Conservation (phyloP, 2,113 vertebrate genomes). For the Oxygymnocypris stewartii region DNA sequence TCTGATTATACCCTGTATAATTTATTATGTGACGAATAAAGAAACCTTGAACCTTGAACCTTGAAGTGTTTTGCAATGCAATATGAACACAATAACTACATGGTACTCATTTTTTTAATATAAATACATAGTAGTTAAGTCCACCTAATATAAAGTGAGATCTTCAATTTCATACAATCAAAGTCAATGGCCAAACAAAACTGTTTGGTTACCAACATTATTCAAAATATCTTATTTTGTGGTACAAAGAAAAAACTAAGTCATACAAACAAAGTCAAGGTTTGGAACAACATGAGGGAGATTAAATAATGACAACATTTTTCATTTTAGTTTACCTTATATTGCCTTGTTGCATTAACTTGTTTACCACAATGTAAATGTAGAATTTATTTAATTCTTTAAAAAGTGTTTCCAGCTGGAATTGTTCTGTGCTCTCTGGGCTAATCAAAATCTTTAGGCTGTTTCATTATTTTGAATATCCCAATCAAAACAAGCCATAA, state of each 20-base stretch:
- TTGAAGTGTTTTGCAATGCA: too few relatives aligned
- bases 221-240: background rate
- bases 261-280: background rate
- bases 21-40: too few relatives aligned
- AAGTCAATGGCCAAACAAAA: background rate
- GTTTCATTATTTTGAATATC: background rate
- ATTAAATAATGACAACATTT: background rate
- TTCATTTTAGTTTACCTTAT: background rate
- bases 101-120: too few relatives aligned
- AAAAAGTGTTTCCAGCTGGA: background rate
- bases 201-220: background rate
- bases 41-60: too few relatives aligned
- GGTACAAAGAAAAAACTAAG: background rate
- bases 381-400: background rate
- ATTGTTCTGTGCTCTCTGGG: background rate
- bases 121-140: too few relatives aligned
- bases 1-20: too few relatives aligned
- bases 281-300: background rate
- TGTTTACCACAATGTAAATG: background rate
- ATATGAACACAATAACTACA: too few relatives aligned
- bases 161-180: too few relatives aligned
- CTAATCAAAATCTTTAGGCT: background rate
- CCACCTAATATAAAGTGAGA: too few relatives aligned
- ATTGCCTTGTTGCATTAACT: background rate
- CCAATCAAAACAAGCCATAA: constrained; percentile 9